Evolutionary conservation across 2,797 vertebrate species (phyloP).

Genomic region (Danio jaintianensis): DNA sequence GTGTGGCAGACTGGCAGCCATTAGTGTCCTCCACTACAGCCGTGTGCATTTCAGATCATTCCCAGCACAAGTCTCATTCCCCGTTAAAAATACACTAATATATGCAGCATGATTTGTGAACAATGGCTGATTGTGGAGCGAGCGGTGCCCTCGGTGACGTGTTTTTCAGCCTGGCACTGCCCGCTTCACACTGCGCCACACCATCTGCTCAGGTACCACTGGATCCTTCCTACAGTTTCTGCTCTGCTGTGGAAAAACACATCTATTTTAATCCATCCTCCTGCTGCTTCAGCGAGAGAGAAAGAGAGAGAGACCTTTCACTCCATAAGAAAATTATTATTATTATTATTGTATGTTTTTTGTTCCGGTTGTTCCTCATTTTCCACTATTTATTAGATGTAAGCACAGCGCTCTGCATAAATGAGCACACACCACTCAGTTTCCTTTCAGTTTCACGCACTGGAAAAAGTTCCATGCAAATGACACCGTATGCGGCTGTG

Average conservation of each 20-base stretch:
- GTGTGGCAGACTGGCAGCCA: background rate
- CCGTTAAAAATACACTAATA: too few relatives aligned
- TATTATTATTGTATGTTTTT: too few relatives aligned
- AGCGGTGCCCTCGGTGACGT: conserved; percentile 48
- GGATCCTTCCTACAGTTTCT: conserved; percentile 18
- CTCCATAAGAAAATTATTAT: too few relatives aligned
- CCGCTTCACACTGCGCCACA: conserved; percentile 57
- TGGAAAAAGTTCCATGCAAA: too few relatives aligned
- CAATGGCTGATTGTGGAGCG: background rate
- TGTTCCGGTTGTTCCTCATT: too few relatives aligned
- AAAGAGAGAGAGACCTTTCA: background rate
- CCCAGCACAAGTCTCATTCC: background rate
- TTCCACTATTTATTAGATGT: too few relatives aligned
- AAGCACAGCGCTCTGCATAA: too few relatives aligned
- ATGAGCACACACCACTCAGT: too few relatives aligned
- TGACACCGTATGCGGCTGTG: too few relatives aligned
- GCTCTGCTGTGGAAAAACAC: conserved; percentile 44
- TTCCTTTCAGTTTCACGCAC: too few relatives aligned
- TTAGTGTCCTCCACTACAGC: background rate
- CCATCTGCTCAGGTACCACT: conserved; percentile 77
- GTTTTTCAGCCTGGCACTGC: conserved; percentile 61
- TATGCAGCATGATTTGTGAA: background rate
- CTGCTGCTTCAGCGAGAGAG: conserved; percentile 36
- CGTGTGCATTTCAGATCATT: background rate
- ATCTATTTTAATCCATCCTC: conserved; percentile 51